Conservation (phyloP, 2,113 vertebrate genomes). For the Bos taurus region DNA sequence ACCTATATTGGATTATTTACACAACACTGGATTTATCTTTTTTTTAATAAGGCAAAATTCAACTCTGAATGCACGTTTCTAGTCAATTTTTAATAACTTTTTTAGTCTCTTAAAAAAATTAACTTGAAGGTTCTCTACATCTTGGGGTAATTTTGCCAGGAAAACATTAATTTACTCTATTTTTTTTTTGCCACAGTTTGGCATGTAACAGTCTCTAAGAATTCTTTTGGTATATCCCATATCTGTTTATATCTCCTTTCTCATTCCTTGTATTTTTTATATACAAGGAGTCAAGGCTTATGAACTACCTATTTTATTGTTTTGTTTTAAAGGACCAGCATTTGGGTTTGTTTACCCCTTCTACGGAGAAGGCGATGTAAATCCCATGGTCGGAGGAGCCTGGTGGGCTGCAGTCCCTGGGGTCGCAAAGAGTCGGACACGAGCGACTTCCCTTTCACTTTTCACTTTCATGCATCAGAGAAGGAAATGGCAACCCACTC, state of each 20-base stretch:
- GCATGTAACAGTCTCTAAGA: background rate
- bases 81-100: background rate
- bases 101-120: background rate
- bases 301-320: background rate
- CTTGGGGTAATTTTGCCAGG: background rate
- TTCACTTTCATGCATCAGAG: too few relatives aligned
- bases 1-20: background rate
- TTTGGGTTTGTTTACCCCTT: background rate
- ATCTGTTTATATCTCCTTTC: background rate
- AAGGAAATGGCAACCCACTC: too few relatives aligned
- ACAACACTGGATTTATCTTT: background rate
- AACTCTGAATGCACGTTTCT: background rate
- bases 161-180: background rate
- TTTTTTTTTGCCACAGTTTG: background rate
- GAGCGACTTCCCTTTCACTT: too few relatives aligned
- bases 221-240: background rate
- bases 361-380: background rate
- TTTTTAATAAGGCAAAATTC: background rate
- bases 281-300: background rate
- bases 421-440: too few relatives aligned
- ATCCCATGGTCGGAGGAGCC: too few relatives aligned
- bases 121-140: background rate
- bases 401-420: too few relatives aligned
- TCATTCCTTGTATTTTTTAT: constrained; percentile 7
- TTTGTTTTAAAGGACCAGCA: background rate